These are phyloP conservation scores for Nasua narica DNA, from an alignment of 2,797 vertebrate species.

Conservation along the genomic window DNA sequence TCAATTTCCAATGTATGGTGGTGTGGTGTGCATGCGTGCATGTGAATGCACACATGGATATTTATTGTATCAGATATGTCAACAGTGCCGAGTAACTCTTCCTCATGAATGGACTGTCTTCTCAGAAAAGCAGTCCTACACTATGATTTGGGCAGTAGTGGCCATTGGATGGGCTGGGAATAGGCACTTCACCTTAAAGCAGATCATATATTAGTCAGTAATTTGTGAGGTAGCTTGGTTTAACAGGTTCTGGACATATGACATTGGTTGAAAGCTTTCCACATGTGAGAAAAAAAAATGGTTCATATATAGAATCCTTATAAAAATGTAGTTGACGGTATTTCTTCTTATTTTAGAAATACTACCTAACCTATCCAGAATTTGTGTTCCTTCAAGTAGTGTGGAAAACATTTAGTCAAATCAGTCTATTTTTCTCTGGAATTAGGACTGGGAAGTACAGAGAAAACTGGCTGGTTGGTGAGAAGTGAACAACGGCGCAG, in stretches of 20 bases:
- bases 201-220: background rate
- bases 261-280: background rate
- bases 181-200: background rate
- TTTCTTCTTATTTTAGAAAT: background rate
- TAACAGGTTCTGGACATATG: background rate
- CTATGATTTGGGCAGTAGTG: background rate
- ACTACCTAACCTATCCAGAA: background rate
- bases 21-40: background rate
- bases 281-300: background rate
- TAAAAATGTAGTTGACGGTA: background rate
- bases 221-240: background rate
- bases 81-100: background rate
- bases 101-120: background rate
- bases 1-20: background rate
- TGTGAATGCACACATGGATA: background rate
- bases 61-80: background rate
- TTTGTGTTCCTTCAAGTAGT: background rate
- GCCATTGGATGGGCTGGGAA: background rate
- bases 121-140: background rate
- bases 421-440: background rate
- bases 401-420: background rate
- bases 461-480: background rate
- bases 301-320: background rate
- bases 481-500: background rate
- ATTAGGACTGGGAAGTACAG: background rate